Evolutionary conservation across 2,888 invertebrate species (phyloP).

Genomic region (Acrobasis suavella): DNA sequence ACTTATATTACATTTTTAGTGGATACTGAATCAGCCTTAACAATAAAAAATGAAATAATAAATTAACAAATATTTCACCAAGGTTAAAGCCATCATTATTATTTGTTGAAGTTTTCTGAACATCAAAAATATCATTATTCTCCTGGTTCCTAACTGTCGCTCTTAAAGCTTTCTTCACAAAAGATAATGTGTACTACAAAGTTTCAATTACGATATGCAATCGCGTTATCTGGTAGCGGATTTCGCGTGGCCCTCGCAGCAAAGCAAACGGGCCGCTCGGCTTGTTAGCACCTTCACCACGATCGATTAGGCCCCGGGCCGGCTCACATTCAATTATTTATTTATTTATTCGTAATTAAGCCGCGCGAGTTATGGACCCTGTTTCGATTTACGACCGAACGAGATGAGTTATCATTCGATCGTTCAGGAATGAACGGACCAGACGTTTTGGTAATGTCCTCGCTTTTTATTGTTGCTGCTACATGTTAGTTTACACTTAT

Average conservation of each 20-base stretch:
- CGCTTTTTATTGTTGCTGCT: slow-evolving; percentile 25
- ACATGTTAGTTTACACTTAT: slow-evolving; percentile 24
- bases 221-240: slow-evolving; percentile 38
- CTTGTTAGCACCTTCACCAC: slow-evolving; percentile 79
- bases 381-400: slow-evolving; percentile 66
- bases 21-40: too few relatives aligned
- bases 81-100: too few relatives aligned
- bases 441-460: slow-evolving; percentile 38
- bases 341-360: slow-evolving; percentile 84
- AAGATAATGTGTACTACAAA: slow-evolving; percentile 20
- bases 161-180: background rate
- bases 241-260: slow-evolving; percentile 32
- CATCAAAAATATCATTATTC: too few relatives aligned
- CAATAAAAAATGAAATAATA: background rate
- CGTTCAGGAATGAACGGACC: slow-evolving; percentile 38
- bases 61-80: background rate
- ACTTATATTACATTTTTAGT: too few relatives aligned
- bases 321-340: slow-evolving; percentile 82
- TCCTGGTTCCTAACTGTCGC: too few relatives aligned
- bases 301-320: slow-evolving; percentile 80
- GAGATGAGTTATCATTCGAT: slow-evolving; percentile 65
- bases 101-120: too few relatives aligned
- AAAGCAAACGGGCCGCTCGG: slow-evolving; percentile 40
- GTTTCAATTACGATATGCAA: slow-evolving; percentile 28
- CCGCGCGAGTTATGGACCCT: slow-evolving; percentile 72